Conservation (phyloP, 2,888 invertebrate species). For the Mimachlamys varia region DNA sequence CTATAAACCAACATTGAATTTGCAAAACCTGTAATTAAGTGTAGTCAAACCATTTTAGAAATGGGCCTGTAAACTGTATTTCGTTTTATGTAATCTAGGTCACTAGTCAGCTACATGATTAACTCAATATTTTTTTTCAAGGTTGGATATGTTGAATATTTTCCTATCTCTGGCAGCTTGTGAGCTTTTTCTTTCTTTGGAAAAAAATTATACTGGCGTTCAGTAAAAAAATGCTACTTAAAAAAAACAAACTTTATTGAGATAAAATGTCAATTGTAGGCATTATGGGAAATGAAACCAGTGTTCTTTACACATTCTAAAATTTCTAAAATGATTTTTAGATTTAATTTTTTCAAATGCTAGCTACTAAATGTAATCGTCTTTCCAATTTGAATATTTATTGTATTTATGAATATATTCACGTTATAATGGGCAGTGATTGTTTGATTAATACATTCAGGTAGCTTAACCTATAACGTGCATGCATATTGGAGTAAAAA, state of each 20-base stretch:
- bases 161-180: slow-evolving; percentile 6
- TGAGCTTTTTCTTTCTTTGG: not conserved
- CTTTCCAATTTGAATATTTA: slow-evolving; percentile 6
- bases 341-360: not conserved
- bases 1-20: slow-evolving; percentile 10
- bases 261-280: not conserved
- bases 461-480: not conserved
- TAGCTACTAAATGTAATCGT: not conserved
- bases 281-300: not conserved
- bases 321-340: not conserved
- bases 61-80: slow-evolving; percentile 14
- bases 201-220: not conserved
- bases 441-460: not conserved
- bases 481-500: not conserved
- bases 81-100: not conserved
- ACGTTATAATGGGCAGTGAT: not conserved
- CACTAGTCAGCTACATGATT: slow-evolving; percentile 28
- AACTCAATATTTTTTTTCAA: not conserved
- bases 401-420: not conserved
- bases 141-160: slow-evolving; percentile 19
- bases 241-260: not conserved
- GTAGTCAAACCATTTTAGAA: slow-evolving; percentile 31
- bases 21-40: slow-evolving; percentile 17
- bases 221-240: not conserved
- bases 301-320: not conserved